phyloP scores from a whole-genome alignment of 2,888 invertebrate genomes.

The Bombylius major region DNA sequence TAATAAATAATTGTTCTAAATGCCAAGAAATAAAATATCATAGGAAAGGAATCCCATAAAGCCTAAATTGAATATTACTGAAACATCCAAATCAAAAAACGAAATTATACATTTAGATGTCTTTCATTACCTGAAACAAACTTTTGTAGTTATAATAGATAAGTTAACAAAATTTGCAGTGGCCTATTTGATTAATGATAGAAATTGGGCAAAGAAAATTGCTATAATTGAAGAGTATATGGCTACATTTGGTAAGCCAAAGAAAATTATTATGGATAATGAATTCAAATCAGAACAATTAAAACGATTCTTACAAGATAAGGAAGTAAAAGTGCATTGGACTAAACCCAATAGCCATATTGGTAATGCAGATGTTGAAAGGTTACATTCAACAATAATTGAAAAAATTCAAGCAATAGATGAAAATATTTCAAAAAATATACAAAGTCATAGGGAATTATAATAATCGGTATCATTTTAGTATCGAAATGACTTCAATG shows the following conservation, averaged over 20 bases:
- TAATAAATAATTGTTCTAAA: slow-evolving; percentile 9
- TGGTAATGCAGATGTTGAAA: neutral
- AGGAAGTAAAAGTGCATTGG: neutral
- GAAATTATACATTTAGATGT: neutral
- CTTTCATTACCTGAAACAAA: neutral
- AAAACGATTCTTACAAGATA: neutral
- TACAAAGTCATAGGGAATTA: slow-evolving; percentile 5
- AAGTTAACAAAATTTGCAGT: neutral
- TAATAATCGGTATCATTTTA: slow-evolving; percentile 5
- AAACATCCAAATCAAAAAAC: neutral
- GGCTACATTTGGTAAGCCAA: neutral
- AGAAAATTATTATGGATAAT: slow-evolving; percentile 3
- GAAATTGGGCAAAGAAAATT: neutral
- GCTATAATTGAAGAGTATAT: neutral
- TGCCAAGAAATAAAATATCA: slow-evolving; percentile 1
- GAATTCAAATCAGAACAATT: slow-evolving; percentile 1
- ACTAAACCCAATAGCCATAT: slow-evolving; percentile 5
- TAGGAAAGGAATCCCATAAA: neutral
- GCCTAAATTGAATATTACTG: neutral
- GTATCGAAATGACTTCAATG: slow-evolving; percentile 2
- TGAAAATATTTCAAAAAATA: slow-evolving; percentile 1
- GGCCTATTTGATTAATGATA: neutral
- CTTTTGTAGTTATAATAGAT: neutral
- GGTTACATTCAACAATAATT: slow-evolving; percentile 5
- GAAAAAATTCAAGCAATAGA: slow-evolving; percentile 8